Evolutionary conservation across 2,888 invertebrate genomes (phyloP), one percentile per base, ranked within the genome.

Genomic region (Caenorhabditis wallacei): DNA sequence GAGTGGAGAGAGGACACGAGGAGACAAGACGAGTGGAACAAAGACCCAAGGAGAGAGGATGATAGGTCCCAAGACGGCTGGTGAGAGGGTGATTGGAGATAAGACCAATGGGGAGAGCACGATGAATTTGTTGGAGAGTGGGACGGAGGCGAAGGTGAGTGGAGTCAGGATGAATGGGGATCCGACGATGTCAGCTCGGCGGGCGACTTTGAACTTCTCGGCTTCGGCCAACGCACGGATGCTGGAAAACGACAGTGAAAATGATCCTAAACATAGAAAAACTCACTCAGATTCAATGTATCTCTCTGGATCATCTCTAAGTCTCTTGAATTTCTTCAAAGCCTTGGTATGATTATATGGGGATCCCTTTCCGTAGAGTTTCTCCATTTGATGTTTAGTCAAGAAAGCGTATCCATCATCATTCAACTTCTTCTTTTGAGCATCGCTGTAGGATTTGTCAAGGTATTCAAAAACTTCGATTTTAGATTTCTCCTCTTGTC

Each of bases 31-130:
- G 16, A 90, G 75, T 35, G 90, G 90, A 20, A 89, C 82, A 79
- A 90, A 90, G 20, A 88, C 88, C 88, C 89, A 89, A 24, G 91
- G 91, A 51, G 89, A 89, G 10, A 91, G 83, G 69, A 88, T 89
- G 59, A 91, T 86, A 7, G 91, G 91, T 26, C 89, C 89, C 18
- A 89, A 85, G 7, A 88, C 89, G 24, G 90, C 89, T 16, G 89
- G 89, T 1, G 89, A 88, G 5, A 88, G 82, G 26, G 86, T 85
- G 75, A 90, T 86, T n/a, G 90, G 90, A 13, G 88, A 85, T 16
- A 87, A 74, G 10, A 90, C 88, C 7, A 90, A 66, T 13, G 90
- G 89, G 11, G 90, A 89, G 8, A 86, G 74, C 7, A 87, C 82
- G 56, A 86, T 76, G 70, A 87, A 86, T 1, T 86, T 85, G 74